Evolutionary conservation across 2,888 invertebrate species (phyloP), one percentile per base, ranked within the genome.

Genomic region (Emmelina monodactyla): DNA sequence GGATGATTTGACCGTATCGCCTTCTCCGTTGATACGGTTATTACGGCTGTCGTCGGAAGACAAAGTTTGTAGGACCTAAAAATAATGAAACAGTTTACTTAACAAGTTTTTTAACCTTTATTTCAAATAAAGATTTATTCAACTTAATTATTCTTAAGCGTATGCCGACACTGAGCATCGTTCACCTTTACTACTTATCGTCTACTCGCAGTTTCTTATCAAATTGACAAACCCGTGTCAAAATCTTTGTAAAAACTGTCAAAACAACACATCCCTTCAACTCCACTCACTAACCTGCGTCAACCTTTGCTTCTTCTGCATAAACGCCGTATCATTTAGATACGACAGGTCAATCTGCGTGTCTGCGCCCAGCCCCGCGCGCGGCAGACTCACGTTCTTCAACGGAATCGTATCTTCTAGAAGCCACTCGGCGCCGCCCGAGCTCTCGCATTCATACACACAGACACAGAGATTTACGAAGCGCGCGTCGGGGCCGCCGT

Each of bases 371-470:
- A 92, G 88, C 28, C 91, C 82, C 11, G 92, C 91, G 34, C 91
- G 73, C 0, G 92, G 93, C 47, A 97, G 67, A 58, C 92, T 91
- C 42, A 97, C 94, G 59, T 97, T 96, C 59, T 92, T 89, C 51
- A 98, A 69, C 47, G 96, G 94, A 47, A 98, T 96, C 1, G 94
- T 94, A 52, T 98, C 97, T 62, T 98, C 97, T 9, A 96, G 75
- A 30, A 96, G 83, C 97, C 97, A 98, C 55, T 91, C 91, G 25
- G 90, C 89, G 38, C 93, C 97, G 4, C 78, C 99, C 4, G 97
- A 97, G 45, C 97, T 97, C 75, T 99, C 99, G 64, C 99, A 99
- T 66, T 99, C 99, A 73, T 97, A 98, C 44, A 99, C 97, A 30
- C 96, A 94, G 5, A 99, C 95, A 68, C 92, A 91, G 1, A 94